Evolutionary conservation across 2,888 invertebrate genomes (phyloP).

Genomic region (Macrosiphum euphorbiae): DNA sequence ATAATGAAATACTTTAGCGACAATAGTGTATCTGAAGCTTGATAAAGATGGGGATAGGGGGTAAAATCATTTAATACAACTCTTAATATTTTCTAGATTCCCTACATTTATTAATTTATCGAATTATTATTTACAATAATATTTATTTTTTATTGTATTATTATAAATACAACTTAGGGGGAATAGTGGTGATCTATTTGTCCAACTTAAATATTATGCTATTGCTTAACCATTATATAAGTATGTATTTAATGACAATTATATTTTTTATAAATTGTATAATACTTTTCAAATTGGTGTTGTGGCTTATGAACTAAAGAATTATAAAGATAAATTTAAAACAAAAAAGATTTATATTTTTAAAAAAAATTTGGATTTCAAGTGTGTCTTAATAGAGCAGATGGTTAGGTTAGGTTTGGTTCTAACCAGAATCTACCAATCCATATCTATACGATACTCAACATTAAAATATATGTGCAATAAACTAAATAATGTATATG

Average conservation of each 20-base stretch:
- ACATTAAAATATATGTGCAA: neutral
- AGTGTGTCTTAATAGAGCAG: neutral
- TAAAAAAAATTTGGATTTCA: neutral
- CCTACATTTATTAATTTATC: neutral
- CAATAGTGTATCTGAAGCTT: neutral
- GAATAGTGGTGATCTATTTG: neutral
- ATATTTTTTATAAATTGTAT: neutral
- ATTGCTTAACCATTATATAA: neutral
- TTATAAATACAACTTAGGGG: neutral
- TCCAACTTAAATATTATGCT: neutral
- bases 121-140: neutral
- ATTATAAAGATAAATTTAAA: neutral
- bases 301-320: neutral
- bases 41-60: neutral
- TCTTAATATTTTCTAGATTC: neutral
- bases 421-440: neutral
- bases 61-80: neutral
- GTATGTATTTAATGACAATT: neutral
- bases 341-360: neutral
- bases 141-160: neutral
- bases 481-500: neutral
- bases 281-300: neutral
- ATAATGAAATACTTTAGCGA: neutral
- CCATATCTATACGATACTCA: neutral
- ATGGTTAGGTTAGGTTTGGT: too few relatives aligned